Percentiles rank a stretch among this genome's conserved stretches.
Conservation (phyloP, 2,113 vertebrate genomes). For the Neofelis nebulosa region DNA sequence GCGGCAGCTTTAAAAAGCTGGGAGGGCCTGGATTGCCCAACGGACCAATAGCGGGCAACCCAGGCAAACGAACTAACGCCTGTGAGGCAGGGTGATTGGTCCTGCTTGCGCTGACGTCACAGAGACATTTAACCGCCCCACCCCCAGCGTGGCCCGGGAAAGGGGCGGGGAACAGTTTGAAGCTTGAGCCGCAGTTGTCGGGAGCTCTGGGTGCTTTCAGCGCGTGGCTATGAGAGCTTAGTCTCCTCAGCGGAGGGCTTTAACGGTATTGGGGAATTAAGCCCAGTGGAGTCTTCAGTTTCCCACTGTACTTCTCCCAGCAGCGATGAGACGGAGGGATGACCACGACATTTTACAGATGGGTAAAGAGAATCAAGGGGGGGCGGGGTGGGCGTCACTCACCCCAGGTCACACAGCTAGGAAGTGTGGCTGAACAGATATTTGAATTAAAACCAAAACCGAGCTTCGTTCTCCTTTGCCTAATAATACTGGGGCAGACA, state of each 20-base stretch:
- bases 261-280: background rate
- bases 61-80: constrained; percentile 57
- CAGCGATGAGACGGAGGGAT: background rate
- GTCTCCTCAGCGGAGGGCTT: accelerated
- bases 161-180: background rate
- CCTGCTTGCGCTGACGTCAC: constrained; percentile 29
- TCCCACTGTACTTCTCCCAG: background rate
- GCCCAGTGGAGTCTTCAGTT: background rate
- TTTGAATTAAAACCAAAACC: background rate
- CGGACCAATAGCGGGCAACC: constrained; percentile 47
- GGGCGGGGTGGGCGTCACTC: background rate
- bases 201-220: accelerated
- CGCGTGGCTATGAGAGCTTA: background rate
- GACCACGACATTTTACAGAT: background rate
- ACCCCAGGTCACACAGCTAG: background rate
- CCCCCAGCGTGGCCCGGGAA: constrained; percentile 18
- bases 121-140: background rate
- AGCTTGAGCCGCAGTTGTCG: accelerated
- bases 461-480: background rate
- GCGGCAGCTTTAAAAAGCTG: constrained; percentile 71
- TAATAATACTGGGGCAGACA: background rate
- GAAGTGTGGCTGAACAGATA: background rate
- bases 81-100: constrained; percentile 21
- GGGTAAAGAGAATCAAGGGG: background rate
- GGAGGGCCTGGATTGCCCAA: background rate